phyloP scores from a whole-genome alignment of 2,113 vertebrate genomes.

The Spea bombifrons region DNA sequence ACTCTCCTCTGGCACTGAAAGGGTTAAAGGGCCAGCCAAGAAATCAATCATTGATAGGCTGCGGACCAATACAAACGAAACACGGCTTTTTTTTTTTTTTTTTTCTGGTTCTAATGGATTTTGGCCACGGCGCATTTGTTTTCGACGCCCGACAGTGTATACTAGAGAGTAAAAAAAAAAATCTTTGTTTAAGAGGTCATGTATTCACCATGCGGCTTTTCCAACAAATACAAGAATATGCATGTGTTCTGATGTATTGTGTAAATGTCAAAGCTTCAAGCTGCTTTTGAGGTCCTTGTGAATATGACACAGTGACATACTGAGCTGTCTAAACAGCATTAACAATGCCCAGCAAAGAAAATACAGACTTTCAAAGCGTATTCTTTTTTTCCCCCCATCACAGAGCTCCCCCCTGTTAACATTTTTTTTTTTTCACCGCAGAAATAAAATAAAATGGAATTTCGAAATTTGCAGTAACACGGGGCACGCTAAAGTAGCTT shows the following conservation, averaged over 20 bases:
- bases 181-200: constrained; percentile 1
- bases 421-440: too few relatives aligned
- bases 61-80: background rate
- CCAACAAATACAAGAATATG: constrained; percentile 33
- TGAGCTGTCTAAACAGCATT: constrained; percentile 17
- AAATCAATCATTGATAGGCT: background rate
- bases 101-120: too few relatives aligned
- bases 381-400: constrained; percentile 1
- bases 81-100: too few relatives aligned
- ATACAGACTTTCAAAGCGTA: background rate
- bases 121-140: too few relatives aligned
- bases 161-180: constrained; percentile 3
- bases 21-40: background rate
- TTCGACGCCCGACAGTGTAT: too few relatives aligned
- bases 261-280: constrained; percentile 28
- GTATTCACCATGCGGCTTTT: constrained; percentile 9
- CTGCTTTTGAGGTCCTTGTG: constrained; percentile 26
- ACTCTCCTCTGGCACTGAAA: background rate
- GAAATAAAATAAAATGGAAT: too few relatives aligned
- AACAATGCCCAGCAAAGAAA: constrained; percentile 25
- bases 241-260: constrained; percentile 20
- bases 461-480: too few relatives aligned
- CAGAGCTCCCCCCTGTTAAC: background rate
- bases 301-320: constrained; percentile 35
- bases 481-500: too few relatives aligned